Percentiles rank a stretch among this genome's conserved stretches.
Conservation (phyloP, 2,797 vertebrate genomes). For the Zalophus californianus region DNA sequence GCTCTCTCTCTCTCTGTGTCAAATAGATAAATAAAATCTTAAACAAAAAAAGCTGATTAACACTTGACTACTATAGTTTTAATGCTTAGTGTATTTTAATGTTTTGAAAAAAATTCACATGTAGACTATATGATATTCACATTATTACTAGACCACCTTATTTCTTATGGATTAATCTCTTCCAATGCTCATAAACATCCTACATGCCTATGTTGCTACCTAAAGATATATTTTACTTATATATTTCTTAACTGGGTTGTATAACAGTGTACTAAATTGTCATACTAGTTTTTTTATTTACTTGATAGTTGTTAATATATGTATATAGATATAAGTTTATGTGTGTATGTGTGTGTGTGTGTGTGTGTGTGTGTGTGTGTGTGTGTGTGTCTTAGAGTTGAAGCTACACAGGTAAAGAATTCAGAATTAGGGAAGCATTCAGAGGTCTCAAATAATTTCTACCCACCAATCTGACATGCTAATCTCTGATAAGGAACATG, state of each 20-base stretch:
- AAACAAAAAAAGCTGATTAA: not conserved
- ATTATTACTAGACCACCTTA: not conserved
- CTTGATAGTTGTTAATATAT: not conserved
- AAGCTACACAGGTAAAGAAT: not conserved
- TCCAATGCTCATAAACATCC: too few relatives aligned
- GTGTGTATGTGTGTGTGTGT: not conserved
- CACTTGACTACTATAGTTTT: not conserved
- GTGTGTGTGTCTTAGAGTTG: not conserved
- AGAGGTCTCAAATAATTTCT: constrained; percentile 47
- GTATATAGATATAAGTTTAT: not conserved
- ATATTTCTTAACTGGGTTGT: not conserved
- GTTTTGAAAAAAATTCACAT: not conserved
- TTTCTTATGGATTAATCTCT: not conserved
- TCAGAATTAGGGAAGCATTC: constrained; percentile 18
- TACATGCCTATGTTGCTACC: too few relatives aligned
- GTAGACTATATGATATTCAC: not conserved
- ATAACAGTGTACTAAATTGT: not conserved
- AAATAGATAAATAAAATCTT: not conserved
- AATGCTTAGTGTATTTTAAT: not conserved
- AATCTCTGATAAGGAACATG: not conserved
- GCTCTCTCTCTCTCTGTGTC: not conserved
- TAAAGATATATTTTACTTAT: too few relatives aligned
- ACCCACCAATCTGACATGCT: not conserved
- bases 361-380: not conserved
- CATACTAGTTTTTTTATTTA: not conserved